A percentile compares a stretch with the other conserved stretches of the same genome.
Conservation (phyloP, 2,113 vertebrate genomes). For the Equus przewalskii region DNA sequence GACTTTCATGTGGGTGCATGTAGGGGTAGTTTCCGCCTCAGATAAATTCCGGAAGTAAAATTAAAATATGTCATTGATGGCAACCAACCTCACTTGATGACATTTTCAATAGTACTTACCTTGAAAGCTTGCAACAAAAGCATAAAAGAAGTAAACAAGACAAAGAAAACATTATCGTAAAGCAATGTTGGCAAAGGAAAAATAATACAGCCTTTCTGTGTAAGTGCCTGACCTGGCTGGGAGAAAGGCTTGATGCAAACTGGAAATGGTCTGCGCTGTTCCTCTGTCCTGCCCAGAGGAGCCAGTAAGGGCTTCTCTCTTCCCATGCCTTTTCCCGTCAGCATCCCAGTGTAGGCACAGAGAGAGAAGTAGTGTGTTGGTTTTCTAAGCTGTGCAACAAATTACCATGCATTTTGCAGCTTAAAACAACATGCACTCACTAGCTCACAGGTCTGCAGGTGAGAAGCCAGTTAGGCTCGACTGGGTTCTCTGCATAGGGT, state of each 20-base stretch:
- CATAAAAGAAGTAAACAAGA: background rate
- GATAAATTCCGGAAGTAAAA: constrained; percentile 18
- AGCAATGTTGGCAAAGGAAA: background rate
- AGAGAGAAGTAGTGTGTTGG: background rate
- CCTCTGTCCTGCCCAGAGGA: background rate
- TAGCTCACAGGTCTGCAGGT: background rate
- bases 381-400: background rate
- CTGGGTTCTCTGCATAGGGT: background rate
- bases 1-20: background rate
- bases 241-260: background rate
- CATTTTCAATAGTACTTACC: constrained; percentile 43
- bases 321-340: background rate
- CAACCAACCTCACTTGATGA: background rate
- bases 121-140: constrained; percentile 15
- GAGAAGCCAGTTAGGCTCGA: background rate
- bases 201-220: background rate
- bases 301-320: background rate
- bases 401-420: background rate
- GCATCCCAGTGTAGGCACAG: background rate
- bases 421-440: background rate
- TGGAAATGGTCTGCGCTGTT: background rate
- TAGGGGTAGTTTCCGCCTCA: background rate
- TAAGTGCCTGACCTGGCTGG: background rate
- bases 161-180: background rate
- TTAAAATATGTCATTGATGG: background rate